A percentile compares a stretch with the other conserved stretches of the same genome.
These are phyloP conservation scores for Rhea pennata DNA, from an alignment of 2,113 vertebrate genomes.

Conservation along the genomic window DNA sequence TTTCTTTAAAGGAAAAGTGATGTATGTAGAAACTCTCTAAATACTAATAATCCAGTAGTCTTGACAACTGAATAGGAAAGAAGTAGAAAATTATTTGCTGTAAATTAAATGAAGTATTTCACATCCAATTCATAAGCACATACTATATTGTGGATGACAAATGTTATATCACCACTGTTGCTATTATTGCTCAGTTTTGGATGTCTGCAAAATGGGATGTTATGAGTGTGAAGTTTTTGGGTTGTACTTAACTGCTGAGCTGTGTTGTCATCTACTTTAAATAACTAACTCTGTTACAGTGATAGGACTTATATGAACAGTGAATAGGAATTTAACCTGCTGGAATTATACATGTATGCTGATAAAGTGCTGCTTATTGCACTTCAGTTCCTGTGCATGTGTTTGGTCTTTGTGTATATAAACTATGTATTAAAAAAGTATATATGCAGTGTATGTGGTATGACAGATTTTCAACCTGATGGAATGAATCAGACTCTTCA, in stretches of 20 bases:
- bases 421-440: neutral
- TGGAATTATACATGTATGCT: neutral
- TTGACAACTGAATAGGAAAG: neutral
- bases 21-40: neutral
- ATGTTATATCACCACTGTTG: neutral
- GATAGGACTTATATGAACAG: neutral
- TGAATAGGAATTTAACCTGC: neutral
- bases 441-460: neutral
- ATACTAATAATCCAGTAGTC: rapidly evolving
- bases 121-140: neutral
- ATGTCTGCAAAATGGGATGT: neutral
- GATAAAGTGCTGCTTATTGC: neutral
- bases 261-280: neutral
- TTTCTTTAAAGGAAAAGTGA: neutral
- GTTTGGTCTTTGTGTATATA: neutral
- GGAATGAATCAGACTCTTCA: neutral
- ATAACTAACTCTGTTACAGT: neutral
- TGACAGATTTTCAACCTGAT: neutral
- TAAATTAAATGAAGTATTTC: neutral
- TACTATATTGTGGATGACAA: too few relatives aligned
- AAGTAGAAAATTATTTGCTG: neutral
- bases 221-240: neutral
- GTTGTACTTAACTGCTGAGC: neutral
- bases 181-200: neutral
- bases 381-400: neutral